Conservation (phyloP, 2,113 vertebrate species). For the Panthera uncia region DNA sequence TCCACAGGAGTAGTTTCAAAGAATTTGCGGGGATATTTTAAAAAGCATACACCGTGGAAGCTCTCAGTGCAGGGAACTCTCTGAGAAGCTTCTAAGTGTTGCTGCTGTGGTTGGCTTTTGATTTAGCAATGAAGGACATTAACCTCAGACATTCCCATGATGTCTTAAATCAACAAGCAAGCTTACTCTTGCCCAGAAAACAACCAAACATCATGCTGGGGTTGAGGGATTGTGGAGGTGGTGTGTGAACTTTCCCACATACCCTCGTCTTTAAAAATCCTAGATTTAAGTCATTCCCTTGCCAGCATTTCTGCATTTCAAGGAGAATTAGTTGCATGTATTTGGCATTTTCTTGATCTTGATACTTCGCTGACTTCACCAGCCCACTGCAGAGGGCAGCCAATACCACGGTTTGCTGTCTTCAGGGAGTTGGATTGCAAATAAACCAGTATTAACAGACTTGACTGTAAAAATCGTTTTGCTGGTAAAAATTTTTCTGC, state of each 20-base stretch:
- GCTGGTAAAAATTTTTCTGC: background rate
- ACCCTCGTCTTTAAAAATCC: background rate
- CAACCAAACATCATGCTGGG: background rate
- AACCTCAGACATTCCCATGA: background rate
- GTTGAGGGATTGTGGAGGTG: background rate
- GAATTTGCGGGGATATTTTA: background rate
- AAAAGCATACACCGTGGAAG: background rate
- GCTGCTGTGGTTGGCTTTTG: background rate
- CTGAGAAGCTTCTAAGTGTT: background rate
- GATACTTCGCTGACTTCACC: background rate
- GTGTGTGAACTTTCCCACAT: background rate
- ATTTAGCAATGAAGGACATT: background rate
- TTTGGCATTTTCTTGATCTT: conserved; percentile 36
- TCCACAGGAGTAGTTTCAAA: background rate
- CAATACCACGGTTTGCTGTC: background rate
- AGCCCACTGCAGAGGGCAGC: background rate
- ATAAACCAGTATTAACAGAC: background rate
- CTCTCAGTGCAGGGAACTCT: background rate
- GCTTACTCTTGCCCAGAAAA: background rate
- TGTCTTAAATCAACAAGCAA: background rate
- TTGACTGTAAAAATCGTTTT: background rate
- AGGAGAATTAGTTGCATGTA: background rate
- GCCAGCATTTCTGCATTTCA: background rate
- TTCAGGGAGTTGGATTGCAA: background rate
- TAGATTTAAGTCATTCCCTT: background rate